phyloP scores from a whole-genome alignment of 35 echinoderm and acorn worm genomes.

The Anneissia japonica region DNA sequence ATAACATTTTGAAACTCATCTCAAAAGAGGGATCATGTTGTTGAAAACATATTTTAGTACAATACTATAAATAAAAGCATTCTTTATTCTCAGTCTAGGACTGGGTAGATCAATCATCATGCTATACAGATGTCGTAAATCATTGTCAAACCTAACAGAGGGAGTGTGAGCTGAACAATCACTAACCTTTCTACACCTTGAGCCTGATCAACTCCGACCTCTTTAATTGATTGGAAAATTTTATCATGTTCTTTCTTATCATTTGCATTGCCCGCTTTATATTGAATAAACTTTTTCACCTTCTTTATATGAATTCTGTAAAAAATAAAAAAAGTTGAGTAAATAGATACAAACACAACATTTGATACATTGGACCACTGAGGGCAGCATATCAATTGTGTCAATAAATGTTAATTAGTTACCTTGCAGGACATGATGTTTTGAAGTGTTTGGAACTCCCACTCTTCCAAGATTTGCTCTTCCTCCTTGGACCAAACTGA shows the following conservation, averaged over 20 bases:
- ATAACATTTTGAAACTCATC: no score
- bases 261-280: conserved; percentile 15
- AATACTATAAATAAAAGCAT: no score
- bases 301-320: conserved; percentile 59
- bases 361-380: no score
- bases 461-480: conserved; percentile 18
- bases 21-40: no score
- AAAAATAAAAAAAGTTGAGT: neutral
- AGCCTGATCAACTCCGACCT: conserved; percentile 16
- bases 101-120: no score
- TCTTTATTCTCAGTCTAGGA: no score
- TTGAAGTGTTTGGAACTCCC: neutral
- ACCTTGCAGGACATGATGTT: conserved; percentile 49
- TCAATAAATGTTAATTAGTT: neutral
- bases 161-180: no score
- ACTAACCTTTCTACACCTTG: conserved; percentile 35
- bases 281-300: conserved; percentile 32
- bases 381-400: neutral
- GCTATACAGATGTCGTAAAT: no score
- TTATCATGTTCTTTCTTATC: conserved; percentile 25
- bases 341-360: no score
- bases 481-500: conserved; percentile 49
- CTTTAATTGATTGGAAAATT: conserved; percentile 39
- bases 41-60: no score
- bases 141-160: no score